These are phyloP conservation scores for Colostygia pectinataria DNA, from an alignment of 2,888 invertebrate genomes.

Conservation along the genomic window DNA sequence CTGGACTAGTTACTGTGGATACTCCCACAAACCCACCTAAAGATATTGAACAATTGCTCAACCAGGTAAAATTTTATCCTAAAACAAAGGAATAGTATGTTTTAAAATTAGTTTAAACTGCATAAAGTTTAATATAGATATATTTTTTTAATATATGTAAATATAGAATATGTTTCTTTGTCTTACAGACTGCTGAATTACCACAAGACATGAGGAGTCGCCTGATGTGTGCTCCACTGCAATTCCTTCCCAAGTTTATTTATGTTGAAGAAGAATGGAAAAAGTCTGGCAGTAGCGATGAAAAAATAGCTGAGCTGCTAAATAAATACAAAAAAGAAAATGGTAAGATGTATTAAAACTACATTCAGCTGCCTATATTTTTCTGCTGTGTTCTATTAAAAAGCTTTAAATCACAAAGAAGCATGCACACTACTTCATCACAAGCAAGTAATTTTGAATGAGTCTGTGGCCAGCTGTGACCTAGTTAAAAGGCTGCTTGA, in stretches of 20 bases:
- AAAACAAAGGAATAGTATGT: too few relatives aligned
- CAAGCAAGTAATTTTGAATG: too few relatives aligned
- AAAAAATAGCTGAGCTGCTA: conserved; percentile 64
- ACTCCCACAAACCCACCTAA: conserved; percentile 87
- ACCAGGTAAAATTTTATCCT: conserved; percentile 74
- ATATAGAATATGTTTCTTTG: conserved; percentile 20
- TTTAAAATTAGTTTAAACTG: too few relatives aligned
- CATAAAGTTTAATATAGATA: too few relatives aligned
- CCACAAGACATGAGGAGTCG: conserved; percentile 64
- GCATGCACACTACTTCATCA: too few relatives aligned
- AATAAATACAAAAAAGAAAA: conserved; percentile 72
- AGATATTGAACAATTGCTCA: conserved; percentile 87
- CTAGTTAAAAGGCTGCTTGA: too few relatives aligned
- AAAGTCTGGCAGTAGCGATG: conserved; percentile 50
- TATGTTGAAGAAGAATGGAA: conserved; percentile 75
- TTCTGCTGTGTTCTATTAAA: too few relatives aligned
- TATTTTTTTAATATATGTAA: too few relatives aligned
- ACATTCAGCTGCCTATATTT: background rate
- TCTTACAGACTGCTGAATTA: conserved; percentile 65
- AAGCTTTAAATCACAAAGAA: too few relatives aligned
- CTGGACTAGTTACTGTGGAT: conserved; percentile 89
- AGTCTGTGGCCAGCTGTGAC: too few relatives aligned
- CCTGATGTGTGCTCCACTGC: conserved; percentile 58
- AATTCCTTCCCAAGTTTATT: conserved; percentile 70
- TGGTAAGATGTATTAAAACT: conserved; percentile 58